phyloP scores from a whole-genome alignment of 2,797 vertebrate genomes.

The Streptopelia turtur region DNA sequence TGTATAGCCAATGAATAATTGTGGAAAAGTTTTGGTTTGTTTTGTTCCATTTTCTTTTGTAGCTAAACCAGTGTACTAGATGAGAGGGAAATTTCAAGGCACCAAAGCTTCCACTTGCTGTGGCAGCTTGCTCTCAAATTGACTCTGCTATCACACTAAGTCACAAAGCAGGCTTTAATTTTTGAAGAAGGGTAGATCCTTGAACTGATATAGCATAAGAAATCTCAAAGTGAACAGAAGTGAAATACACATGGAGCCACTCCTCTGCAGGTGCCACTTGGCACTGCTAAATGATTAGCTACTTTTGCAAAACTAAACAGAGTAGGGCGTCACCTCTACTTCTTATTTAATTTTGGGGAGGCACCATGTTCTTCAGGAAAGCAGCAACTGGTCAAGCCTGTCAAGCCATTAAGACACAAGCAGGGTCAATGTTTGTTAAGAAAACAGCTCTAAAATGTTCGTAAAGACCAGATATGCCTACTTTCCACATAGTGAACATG shows the following conservation, averaged over 20 bases:
- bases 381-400: not conserved
- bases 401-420: not conserved
- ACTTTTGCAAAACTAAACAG: not conserved
- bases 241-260: not conserved
- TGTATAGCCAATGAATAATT: not conserved
- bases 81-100: not conserved
- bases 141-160: not conserved
- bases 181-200: not conserved
- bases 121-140: not conserved
- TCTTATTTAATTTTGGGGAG: not conserved
- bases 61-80: not conserved
- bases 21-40: not conserved
- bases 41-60: not conserved
- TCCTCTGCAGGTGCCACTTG: not conserved
- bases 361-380: not conserved
- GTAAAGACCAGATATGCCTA: not conserved
- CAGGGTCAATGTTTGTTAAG: not conserved
- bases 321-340: accelerated
- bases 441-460: not conserved
- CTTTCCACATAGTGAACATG: not conserved
- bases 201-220: not conserved
- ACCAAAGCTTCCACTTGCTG: not conserved
- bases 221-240: not conserved
- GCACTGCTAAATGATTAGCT: not conserved
- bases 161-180: not conserved